Conservation (phyloP, 2,888 invertebrate species). For the Nemotelus nigrinus region DNA sequence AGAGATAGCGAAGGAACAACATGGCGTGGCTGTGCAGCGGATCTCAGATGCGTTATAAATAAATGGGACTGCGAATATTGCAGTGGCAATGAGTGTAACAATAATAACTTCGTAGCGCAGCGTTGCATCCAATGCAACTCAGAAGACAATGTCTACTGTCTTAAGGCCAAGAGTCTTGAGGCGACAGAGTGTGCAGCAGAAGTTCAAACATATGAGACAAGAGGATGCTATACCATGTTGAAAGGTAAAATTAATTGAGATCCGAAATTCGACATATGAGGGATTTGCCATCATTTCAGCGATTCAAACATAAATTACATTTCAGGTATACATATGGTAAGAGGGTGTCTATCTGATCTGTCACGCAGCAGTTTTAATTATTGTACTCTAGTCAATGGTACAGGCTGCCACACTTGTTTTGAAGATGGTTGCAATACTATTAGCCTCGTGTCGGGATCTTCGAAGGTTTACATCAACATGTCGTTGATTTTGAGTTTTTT, state of each 20-base stretch:
- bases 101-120: neutral
- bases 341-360: neutral
- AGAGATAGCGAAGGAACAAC: neutral
- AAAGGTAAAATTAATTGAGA: conserved; percentile 5
- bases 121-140: conserved; percentile 32
- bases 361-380: neutral
- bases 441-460: neutral
- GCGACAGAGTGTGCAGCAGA: conserved; percentile 9
- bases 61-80: conserved; percentile 18
- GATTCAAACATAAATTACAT: neutral
- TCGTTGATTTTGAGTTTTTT: too few relatives aligned
- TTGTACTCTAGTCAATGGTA: neutral
- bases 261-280: too few relatives aligned
- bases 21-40: conserved; percentile 38
- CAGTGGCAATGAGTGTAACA: conserved; percentile 38
- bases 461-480: too few relatives aligned
- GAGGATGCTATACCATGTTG: conserved; percentile 27
- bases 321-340: neutral
- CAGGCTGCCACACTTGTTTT: neutral
- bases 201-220: conserved; percentile 10
- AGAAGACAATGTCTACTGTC: neutral
- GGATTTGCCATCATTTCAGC: neutral
- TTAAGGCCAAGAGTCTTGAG: neutral
- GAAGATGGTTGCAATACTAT: conserved; percentile 1
- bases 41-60: conserved; percentile 12